Evolutionary conservation across 2,888 invertebrate species (phyloP).

Genomic region (Leptopilina syphax): DNA sequence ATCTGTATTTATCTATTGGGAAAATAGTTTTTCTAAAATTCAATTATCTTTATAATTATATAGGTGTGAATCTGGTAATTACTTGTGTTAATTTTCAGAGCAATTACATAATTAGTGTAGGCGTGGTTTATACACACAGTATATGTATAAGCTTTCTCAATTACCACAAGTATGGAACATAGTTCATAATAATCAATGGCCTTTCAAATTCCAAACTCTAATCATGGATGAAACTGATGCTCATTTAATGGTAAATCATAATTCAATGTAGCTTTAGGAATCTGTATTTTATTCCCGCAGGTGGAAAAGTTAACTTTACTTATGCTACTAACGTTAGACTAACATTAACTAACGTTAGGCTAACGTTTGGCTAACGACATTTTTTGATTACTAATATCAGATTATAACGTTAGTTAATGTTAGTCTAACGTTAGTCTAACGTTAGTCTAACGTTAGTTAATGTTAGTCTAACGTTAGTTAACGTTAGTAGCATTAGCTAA

Average conservation of each 20-base stretch:
- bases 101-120: slow-evolving; percentile 20
- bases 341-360: too few relatives aligned
- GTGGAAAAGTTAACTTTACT: too few relatives aligned
- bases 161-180: slow-evolving; percentile 14
- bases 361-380: too few relatives aligned
- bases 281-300: too few relatives aligned
- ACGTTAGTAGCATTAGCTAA: too few relatives aligned
- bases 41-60: neutral
- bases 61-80: slow-evolving; percentile 13
- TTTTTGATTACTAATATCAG: too few relatives aligned
- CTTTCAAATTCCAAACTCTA: neutral
- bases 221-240: neutral
- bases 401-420: too few relatives aligned
- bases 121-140: neutral
- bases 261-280: too few relatives aligned
- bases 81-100: slow-evolving; percentile 21
- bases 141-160: neutral
- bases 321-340: too few relatives aligned
- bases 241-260: neutral
- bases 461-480: too few relatives aligned
- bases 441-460: too few relatives aligned
- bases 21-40: neutral
- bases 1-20: slow-evolving; percentile 1
- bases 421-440: too few relatives aligned
- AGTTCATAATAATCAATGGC: slow-evolving; percentile 1